These are phyloP conservation scores for Tuberolachnus salignus DNA, from an alignment of 2,888 invertebrate genomes.

Conservation along the genomic window DNA sequence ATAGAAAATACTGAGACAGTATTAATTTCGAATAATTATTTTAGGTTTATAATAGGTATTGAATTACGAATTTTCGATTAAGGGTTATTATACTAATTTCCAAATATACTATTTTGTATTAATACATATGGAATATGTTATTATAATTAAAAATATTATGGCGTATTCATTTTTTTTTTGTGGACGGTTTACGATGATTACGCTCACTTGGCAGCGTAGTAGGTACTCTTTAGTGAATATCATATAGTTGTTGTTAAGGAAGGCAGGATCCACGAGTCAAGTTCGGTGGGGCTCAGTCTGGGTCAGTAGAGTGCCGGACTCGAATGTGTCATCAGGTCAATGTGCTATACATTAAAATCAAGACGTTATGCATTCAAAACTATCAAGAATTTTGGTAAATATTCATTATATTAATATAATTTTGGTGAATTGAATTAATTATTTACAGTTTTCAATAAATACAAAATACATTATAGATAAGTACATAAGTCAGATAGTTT, in stretches of 20 bases:
- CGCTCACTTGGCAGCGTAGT: slow-evolving; percentile 45
- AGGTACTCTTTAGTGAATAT: slow-evolving; percentile 29
- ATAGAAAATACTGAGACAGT: not conserved
- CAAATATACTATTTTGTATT: not conserved
- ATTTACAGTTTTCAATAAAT: not conserved
- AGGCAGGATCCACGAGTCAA: slow-evolving; percentile 53
- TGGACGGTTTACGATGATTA: slow-evolving; percentile 21
- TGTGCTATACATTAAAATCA: slow-evolving; percentile 53
- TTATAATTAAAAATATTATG: not conserved
- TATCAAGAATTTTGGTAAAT: slow-evolving; percentile 49
- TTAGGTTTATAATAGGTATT: not conserved
- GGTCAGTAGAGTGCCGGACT: slow-evolving; percentile 56
- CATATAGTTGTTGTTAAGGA: slow-evolving; percentile 42
- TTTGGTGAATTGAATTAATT: not conserved
- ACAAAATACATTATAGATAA: not conserved
- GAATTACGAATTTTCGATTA: not conserved
- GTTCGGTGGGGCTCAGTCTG: slow-evolving; percentile 56
- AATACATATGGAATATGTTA: not conserved
- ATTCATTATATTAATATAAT: not conserved
- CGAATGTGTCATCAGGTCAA: slow-evolving; percentile 57
- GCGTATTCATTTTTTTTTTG: not conserved
- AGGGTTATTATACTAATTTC: not conserved
- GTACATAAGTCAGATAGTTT: not conserved
- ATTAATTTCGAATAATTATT: not conserved
- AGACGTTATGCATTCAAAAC: slow-evolving; percentile 54